phyloP scores from a whole-genome alignment of 2,797 vertebrate species.

The Artibeus jamaicensis region DNA sequence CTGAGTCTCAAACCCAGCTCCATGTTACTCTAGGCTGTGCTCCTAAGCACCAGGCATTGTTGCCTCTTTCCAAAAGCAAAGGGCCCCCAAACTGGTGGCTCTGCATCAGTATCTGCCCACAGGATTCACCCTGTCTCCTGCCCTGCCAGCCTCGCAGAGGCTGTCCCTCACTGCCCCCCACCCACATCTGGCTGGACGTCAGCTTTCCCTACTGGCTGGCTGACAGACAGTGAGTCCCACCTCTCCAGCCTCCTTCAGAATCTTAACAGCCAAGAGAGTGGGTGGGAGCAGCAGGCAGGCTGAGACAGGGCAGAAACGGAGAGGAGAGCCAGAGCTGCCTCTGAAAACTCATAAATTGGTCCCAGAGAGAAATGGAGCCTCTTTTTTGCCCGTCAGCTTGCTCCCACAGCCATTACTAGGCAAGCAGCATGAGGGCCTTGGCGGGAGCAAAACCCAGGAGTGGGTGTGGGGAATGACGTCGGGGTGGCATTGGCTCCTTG shows the following conservation, averaged over 20 bases:
- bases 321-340: background rate
- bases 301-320: background rate
- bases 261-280: slow-evolving; percentile 6
- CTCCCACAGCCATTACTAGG: slow-evolving; percentile 61
- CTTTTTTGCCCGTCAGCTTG: slow-evolving; percentile 67
- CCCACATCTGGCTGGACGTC: background rate
- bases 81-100: background rate
- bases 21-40: background rate
- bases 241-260: slow-evolving; percentile 30
- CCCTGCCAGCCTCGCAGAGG: background rate
- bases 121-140: background rate
- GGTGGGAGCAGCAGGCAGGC: slow-evolving; percentile 13
- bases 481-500: background rate
- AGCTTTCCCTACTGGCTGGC: background rate
- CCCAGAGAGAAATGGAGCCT: slow-evolving; percentile 78
- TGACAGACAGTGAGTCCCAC: slow-evolving; percentile 10
- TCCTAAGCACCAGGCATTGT: background rate
- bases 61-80: background rate
- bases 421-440: slow-evolving; percentile 14
- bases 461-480: slow-evolving; percentile 37
- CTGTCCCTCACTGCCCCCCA: background rate
- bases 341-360: slow-evolving; percentile 75
- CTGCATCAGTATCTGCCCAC: background rate
- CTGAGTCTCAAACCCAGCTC: background rate
- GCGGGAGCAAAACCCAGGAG: slow-evolving; percentile 67